phyloP scores from a whole-genome alignment of 2,888 invertebrate species.

The Hemistola chrysoprasaria region DNA sequence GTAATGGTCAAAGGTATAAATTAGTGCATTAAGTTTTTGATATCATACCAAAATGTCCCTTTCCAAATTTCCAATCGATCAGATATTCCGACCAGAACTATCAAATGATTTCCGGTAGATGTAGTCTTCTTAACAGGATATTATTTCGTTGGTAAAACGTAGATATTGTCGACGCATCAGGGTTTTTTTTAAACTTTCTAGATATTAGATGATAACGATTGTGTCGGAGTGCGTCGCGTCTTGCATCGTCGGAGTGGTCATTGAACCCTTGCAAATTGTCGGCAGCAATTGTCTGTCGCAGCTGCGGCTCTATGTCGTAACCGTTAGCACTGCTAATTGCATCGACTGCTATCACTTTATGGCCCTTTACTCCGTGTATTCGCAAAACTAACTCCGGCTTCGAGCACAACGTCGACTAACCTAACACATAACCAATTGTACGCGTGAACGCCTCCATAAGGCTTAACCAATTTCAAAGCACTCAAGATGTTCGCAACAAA shows the following conservation, averaged over 20 bases:
- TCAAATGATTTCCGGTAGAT: no score
- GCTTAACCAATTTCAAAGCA: slow-evolving; percentile 72
- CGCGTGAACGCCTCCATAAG: slow-evolving; percentile 38
- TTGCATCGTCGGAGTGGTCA: slow-evolving; percentile 40
- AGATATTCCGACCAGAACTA: no score
- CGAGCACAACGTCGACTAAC: slow-evolving; percentile 2
- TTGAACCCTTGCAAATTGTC: slow-evolving; percentile 67
- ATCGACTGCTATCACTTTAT: slow-evolving; percentile 54
- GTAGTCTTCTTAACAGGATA: no score
- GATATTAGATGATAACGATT: slow-evolving; percentile 40
- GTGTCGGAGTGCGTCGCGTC: slow-evolving; percentile 39
- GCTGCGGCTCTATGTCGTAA: slow-evolving; percentile 51
- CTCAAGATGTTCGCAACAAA: slow-evolving; percentile 74
- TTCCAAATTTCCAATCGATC: no score
- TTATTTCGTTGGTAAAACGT: no score
- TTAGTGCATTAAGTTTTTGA: no score
- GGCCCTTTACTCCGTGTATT: slow-evolving; percentile 41
- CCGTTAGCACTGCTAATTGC: slow-evolving; percentile 63
- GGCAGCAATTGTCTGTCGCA: slow-evolving; percentile 62
- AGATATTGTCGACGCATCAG: slow-evolving; percentile 8
- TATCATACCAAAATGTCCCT: no score
- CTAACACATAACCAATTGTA: slow-evolving; percentile 38
- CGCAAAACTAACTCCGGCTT: slow-evolving; percentile 19
- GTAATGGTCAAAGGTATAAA: neutral
- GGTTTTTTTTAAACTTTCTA: slow-evolving; percentile 34